Evolutionary conservation across 2,888 invertebrate genomes (phyloP), one percentile per base, ranked within the genome.

Genomic region (Cataglyphis rosenhaueri): DNA sequence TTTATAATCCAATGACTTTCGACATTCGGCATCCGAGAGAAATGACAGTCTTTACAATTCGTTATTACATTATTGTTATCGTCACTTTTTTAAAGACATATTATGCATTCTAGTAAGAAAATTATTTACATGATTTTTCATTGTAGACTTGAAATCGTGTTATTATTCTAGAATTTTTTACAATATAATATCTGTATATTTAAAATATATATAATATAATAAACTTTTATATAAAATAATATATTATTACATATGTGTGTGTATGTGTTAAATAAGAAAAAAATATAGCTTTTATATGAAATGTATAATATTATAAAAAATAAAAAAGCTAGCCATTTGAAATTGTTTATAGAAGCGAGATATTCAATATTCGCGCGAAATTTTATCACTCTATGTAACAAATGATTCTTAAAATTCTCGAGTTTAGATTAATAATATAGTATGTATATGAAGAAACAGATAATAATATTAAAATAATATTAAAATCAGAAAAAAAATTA

Each of bases 1-100:
- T 78, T 78, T 71, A 71, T 78, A 57, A 18, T 73, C 44, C 15
- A 25, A 41, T 12, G 10, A 71, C 44, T 78, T 78, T 78, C 44
- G 59, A 71, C 12, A 35, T 3, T 55, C 18, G 25, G 18, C 12
- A 18, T 78, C 21, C 4, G 15, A 64, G 21, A 57, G 21, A 70
- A 71, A 35, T 32, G 35, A 59, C 59, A 1, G 18, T 71, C 8
- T 57, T 59, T 71, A n/a, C 25, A 32, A 71, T 21, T 78, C 12
- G 32, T 78, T 29, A 29, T 29, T 29, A 29, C 32, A 35, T 70
- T 78, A 44, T 59, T 15, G 12, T 32, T 15, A 21, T 18, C 59
- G 15, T 21, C 1, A 18, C 0, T n/a, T 57, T 41, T 70, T 59
- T 6, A 41, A 35, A 62, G 10, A 41, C 18, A 6, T 52, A 48